A percentile compares a stretch with the other conserved stretches of the same genome.
Evolutionary conservation across 2,888 invertebrate species (phyloP).

Genomic region (Parthenolecanium corni): DNA sequence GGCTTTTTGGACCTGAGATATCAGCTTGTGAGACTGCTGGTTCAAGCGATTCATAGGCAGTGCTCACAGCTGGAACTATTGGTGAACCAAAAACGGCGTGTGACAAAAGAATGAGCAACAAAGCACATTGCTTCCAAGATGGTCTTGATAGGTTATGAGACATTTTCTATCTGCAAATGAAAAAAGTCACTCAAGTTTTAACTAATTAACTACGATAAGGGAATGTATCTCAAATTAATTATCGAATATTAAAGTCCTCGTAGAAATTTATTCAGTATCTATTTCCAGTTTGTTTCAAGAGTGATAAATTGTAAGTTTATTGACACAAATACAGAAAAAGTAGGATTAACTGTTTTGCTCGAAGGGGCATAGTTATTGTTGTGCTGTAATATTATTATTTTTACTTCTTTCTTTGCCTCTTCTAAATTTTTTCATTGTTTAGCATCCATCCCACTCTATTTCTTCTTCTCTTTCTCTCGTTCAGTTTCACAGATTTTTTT

Average conservation of each 20-base stretch:
- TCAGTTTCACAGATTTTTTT: no score
- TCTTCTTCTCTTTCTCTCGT: no score
- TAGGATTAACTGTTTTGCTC: neutral
- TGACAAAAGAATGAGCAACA: constrained; percentile 20
- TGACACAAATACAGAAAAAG: neutral
- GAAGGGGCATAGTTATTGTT: no score
- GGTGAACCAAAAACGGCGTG: constrained; percentile 25
- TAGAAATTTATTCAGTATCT: neutral
- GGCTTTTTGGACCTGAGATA: constrained; percentile 7
- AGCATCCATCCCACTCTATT: no score
- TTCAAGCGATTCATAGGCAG: neutral
- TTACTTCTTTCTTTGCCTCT: no score
- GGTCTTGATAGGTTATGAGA: constrained; percentile 4
- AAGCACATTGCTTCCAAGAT: constrained; percentile 22
- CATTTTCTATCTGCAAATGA: constrained; percentile 14
- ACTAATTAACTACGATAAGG: neutral
- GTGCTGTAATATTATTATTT: no score
- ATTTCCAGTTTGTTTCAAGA: neutral
- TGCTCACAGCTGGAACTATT: constrained; percentile 1
- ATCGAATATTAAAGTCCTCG: neutral
- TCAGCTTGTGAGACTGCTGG: constrained; percentile 10
- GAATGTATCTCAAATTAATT: neutral
- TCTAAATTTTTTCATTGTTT: no score
- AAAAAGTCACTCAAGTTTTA: no score
- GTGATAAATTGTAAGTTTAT: no score